Base-by-base conservation (phyloP, 2,797 vertebrate genomes). In the Cryptoblepharus egeriae region DNA sequence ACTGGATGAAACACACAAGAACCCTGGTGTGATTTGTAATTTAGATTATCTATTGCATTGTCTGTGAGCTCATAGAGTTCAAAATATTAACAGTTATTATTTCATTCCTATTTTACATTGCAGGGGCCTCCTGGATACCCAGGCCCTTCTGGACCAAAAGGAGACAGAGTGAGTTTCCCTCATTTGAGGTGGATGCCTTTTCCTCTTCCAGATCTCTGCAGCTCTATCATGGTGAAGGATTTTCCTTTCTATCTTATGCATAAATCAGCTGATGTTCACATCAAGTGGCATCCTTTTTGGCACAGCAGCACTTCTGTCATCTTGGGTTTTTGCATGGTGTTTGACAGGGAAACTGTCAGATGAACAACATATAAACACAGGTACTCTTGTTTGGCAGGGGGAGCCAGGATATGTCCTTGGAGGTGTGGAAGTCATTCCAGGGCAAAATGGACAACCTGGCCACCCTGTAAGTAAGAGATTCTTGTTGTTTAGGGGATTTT, bases 351-450 rank as follows among this genome's bases (percentile, higher is more conserved):
- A 35, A 28, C 55, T 49, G 3, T 20, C 3, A 1, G 37, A 45
- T 68, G 1, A 49, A 5, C 12, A 13, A 24, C 2, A 26, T 4
- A 16, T 49, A 49, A 69, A 49, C 3, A 3, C 7, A 30, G 20
- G 7, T 60, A n/a, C 37, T 57, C 20, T 12, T 45, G 18, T 77
- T 20, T 10, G 26, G 20, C 80, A 98, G 97, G 98, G 98, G 3
- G 97, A 98, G 60, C 97, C 97, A 3, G 98, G 98, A 22, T 98
- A 97, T 6, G 95, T 97, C 0, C 92, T 98, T 10, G 96, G 96
- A 77, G 96, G 96, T 28, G 86, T 95, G 4, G 97, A 97, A 49
- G 91, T 96, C 71, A 94, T 96, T 87, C 96, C 97, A 1, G 97
- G 97, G 13, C 91, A 85, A 87, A 97, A 96, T 87, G 97, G 97